Evolutionary conservation across 2,797 vertebrate species (phyloP), one percentile per base, ranked within the genome.

Genomic region (Nothura maculosa): DNA sequence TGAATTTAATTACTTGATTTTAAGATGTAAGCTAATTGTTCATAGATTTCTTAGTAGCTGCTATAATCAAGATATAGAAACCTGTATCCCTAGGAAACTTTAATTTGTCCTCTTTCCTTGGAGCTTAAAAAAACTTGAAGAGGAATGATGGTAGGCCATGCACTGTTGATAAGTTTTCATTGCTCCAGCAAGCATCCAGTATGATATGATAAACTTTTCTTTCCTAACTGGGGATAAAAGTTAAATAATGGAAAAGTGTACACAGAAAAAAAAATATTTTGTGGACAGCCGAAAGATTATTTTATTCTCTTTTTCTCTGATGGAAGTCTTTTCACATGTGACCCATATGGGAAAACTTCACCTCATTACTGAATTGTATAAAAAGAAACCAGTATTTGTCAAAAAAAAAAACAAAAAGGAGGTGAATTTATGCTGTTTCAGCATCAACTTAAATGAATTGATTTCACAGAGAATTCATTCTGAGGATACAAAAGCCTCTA

Each of bases 11-110:
- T 90, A 60, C 28, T 73, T 60, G 27, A 22, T 89, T 85, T 91
- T 87, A 87, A 91, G 48, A 30, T 2, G 1, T 17, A 68, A 54
- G 20, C 69, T 95, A 94, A 95, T 92, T 77, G 89, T 86, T 84
- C 24, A 66, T 42, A 91, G 42, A 76, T 75, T 89, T 85, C 54
- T 83, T 68, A 68, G 55, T 66, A 87, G 63, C 19, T 70, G 22
- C 62, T 79, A 45, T 47, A 58, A 19, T 87, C 63, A 80, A 12
- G 38, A 63, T 77, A 78, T 15, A 92, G 79, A n/a, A 38, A 63
- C 3, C 79, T 85, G 22, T 36, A 7, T 75, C 30, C 52, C 63
- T 25, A 72, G 54, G 70, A 84, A 78, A 78, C 67, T 76, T 14
- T 82, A n/a, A 36, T 81, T 83, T 91, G 27, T 34, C 17, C 5